A percentile compares a stretch with the other conserved stretches of the same genome.
Conservation (phyloP, 2,797 vertebrate genomes). For the Aplochiton taeniatus region DNA sequence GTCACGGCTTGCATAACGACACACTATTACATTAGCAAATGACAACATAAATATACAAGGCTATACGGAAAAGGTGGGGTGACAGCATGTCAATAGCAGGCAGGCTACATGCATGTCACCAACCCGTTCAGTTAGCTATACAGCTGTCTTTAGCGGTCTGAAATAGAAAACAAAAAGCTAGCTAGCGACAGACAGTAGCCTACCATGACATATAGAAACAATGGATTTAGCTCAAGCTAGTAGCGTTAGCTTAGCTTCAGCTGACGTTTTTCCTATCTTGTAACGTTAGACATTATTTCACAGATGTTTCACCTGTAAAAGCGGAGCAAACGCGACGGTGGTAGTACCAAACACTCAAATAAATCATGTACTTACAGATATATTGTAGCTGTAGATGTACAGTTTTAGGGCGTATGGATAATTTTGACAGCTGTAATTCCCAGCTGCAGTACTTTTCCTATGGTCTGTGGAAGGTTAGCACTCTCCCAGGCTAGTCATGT, state of each 20-base stretch:
- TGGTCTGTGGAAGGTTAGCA: conserved; percentile 13
- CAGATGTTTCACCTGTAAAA: too few relatives aligned
- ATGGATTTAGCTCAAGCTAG: background rate
- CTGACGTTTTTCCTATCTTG: background rate
- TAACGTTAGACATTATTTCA: background rate
- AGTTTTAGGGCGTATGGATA: conserved; percentile 34
- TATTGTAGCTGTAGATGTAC: background rate
- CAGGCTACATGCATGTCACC: too few relatives aligned
- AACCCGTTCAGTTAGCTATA: too few relatives aligned
- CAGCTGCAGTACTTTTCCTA: conserved; percentile 32
- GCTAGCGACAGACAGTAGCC: background rate
- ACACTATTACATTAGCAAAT: too few relatives aligned
- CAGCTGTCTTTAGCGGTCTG: background rate
- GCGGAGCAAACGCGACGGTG: too few relatives aligned
- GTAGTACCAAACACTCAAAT: background rate
- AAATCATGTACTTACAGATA: conserved; percentile 42
- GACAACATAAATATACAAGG: too few relatives aligned
- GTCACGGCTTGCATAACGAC: background rate
- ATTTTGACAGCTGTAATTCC: conserved; percentile 61
- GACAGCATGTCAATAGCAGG: background rate
- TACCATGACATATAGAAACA: background rate
- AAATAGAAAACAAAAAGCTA: background rate
- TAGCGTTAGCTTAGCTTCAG: conserved; percentile 24
- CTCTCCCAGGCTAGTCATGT: conserved; percentile 66
- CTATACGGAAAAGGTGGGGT: too few relatives aligned